Base-by-base conservation (phyloP, 2,888 invertebrate species). In the Trichopria drosophilae region DNA sequence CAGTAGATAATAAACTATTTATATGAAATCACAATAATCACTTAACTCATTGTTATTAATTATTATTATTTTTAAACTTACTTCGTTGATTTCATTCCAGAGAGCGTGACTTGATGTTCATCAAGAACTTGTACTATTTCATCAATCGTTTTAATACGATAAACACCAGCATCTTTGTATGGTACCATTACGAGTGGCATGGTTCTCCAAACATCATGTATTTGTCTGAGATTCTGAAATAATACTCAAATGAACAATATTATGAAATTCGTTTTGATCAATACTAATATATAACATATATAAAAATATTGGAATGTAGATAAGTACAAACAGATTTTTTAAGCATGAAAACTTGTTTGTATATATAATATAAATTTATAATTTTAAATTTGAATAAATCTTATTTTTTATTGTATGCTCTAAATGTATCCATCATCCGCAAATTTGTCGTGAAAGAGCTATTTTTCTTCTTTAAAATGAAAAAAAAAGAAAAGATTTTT, bases 11-110 rank as follows among this genome's bases (percentile, higher is more conserved):
- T n/a, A n/a, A n/a, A n/a, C n/a, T n/a, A n/a, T n/a, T n/a, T n/a
- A n/a, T n/a, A n/a, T n/a, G n/a, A n/a, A n/a, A n/a, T n/a, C n/a
- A n/a, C n/a, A n/a, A n/a, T n/a, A n/a, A n/a, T n/a, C n/a, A n/a
- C n/a, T n/a, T n/a, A n/a, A n/a, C n/a, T n/a, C n/a, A n/a, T n/a
- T n/a, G n/a, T n/a, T 18, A 16, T 4, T 34, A n/a, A 18, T 2
- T 6, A 6, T 12, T n/a, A 2, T 3, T 3, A n/a, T 18, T 20
- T 7, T n/a, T 28, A 12, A 10, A 24, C 28, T 35, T 75, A 82
- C 72, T 79, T 77, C 0, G 92, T 92, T 0, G 91, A 86, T 73
- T 93, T 93, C 89, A 93, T 92, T 1, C 88, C 84, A 0, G 90
- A 87, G 36, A 94, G 78, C 63, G 87, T 86, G 18, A 90, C 85